Conservation (phyloP, 2,888 invertebrate species). For the Acheta domesticus region DNA sequence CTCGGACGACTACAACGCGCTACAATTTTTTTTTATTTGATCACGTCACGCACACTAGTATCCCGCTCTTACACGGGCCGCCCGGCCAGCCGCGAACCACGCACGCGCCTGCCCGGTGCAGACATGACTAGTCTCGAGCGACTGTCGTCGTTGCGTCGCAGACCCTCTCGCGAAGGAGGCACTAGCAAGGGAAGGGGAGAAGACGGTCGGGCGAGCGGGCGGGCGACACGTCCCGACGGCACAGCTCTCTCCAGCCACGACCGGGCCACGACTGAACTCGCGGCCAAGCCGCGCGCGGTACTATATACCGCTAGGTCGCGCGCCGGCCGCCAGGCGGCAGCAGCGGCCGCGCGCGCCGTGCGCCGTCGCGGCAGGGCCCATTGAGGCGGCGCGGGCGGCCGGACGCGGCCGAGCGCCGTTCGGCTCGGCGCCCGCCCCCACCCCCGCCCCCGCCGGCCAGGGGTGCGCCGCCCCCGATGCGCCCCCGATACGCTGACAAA, state of each 20-base stretch:
- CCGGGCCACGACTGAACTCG: conserved; percentile 1
- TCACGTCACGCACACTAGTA: not conserved
- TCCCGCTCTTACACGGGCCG: not conserved
- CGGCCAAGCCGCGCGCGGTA: not conserved
- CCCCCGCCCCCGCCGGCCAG: not conserved
- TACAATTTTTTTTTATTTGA: not conserved
- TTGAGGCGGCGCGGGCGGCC: not conserved
- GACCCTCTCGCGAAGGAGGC: not conserved
- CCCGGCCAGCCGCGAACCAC: not conserved
- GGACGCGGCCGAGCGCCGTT: not conserved
- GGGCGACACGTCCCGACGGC: not conserved
- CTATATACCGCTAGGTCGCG: not conserved
- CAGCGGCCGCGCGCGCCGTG: not conserved
- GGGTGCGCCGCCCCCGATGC: not conserved
- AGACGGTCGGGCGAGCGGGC: not conserved
- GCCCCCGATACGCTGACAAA: conserved; percentile 12
- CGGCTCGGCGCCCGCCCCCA: not conserved
- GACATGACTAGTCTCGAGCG: conserved; percentile 1
- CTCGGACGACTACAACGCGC: not conserved
- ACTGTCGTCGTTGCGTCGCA: not conserved
- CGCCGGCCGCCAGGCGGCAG: not conserved
- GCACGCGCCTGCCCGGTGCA: not conserved
- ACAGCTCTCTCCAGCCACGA: not conserved
- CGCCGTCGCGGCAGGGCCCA: not conserved
- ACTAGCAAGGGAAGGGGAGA: not conserved